Evolutionary conservation across 2,113 vertebrate species (phyloP).

Genomic region (Mesocricetus auratus): DNA sequence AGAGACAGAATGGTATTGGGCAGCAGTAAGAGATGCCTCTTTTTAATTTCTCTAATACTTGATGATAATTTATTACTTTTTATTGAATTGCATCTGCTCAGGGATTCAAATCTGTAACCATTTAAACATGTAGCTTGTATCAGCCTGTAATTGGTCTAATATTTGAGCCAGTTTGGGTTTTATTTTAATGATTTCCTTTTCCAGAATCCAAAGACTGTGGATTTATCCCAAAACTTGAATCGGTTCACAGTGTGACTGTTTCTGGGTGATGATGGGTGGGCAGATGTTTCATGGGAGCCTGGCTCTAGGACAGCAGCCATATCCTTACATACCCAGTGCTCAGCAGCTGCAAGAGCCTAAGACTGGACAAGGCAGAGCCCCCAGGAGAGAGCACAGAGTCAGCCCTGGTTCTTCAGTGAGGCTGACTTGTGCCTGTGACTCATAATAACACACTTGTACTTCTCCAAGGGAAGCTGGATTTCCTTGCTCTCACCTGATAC

Average conservation of each 20-base stretch:
- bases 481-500: not conserved
- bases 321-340: conserved; percentile 54
- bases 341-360: not conserved
- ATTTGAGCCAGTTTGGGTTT: conserved; percentile 80
- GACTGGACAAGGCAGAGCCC: conserved; percentile 21
- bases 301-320: conserved; percentile 45
- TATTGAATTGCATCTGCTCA: conserved; percentile 74
- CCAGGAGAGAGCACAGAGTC: not conserved
- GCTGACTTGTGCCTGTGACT: conserved; percentile 83
- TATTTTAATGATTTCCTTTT: conserved; percentile 80
- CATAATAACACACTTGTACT: not conserved
- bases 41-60: conserved; percentile 66
- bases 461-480: not conserved
- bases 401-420: conserved; percentile 38
- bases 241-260: conserved; percentile 84
- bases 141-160: conserved; percentile 82
- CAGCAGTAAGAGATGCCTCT: conserved; percentile 49
- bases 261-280: conserved; percentile 70
- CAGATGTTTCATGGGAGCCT: conserved; percentile 51
- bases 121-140: conserved; percentile 82
- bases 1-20: not conserved
- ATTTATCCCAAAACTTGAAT: conserved; percentile 84
- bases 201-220: conserved; percentile 79
- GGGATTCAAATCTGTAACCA: conserved; percentile 79
- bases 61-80: conserved; percentile 65